These are phyloP conservation scores for Castor canadensis DNA, from an alignment of 2,113 vertebrate genomes.

Conservation along the genomic window DNA sequence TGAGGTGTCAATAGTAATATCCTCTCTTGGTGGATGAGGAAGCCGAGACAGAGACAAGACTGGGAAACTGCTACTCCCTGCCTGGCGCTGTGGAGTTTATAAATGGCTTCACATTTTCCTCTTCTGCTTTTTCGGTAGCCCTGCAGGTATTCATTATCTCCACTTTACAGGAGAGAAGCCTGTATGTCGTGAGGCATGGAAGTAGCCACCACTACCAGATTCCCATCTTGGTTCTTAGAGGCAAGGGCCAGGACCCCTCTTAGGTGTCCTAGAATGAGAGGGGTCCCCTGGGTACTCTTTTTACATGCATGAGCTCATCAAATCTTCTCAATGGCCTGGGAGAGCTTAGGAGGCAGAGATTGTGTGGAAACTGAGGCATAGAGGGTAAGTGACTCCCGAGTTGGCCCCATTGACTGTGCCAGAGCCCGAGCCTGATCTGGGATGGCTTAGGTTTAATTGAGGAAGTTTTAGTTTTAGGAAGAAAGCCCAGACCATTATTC, in stretches of 20 bases:
- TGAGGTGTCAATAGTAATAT: background rate
- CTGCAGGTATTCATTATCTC: background rate
- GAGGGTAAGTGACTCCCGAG: background rate
- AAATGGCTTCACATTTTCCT: background rate
- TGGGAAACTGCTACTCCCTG: background rate
- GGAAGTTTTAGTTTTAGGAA: background rate
- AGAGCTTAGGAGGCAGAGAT: background rate
- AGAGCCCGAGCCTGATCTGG: background rate
- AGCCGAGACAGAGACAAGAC: background rate
- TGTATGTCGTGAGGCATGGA: too few relatives aligned
- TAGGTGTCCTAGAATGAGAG: background rate
- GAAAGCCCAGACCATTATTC: background rate
- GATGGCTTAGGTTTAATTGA: background rate
- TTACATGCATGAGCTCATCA: background rate
- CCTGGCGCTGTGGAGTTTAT: background rate
- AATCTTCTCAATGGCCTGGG: background rate
- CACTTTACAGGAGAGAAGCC: background rate
- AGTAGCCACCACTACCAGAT: too few relatives aligned
- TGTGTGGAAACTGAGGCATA: background rate
- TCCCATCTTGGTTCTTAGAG: background rate
- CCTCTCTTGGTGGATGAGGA: background rate
- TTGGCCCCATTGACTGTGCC: background rate
- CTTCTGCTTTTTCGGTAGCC: background rate
- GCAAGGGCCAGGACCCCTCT: background rate
- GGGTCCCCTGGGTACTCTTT: background rate